Conservation (phyloP, 2,888 invertebrate genomes). For the Beris morrisii region DNA sequence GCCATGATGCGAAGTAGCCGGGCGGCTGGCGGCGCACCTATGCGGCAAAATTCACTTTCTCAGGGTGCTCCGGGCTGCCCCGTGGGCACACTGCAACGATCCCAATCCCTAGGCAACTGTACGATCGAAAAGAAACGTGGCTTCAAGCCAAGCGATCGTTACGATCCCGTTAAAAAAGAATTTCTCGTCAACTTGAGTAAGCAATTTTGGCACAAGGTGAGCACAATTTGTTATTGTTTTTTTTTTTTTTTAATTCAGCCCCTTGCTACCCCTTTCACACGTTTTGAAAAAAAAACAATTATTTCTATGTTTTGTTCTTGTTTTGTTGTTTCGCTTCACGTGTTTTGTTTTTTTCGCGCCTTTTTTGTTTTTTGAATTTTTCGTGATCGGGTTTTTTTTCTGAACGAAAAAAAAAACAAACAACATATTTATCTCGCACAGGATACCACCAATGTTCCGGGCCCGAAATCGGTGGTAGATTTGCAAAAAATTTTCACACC, state of each 20-base stretch:
- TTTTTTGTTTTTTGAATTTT: too few species aligned
- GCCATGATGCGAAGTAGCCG: not conserved
- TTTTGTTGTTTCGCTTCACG: not conserved
- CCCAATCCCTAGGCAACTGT: slow-evolving; percentile 60
- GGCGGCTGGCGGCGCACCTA: too few species aligned
- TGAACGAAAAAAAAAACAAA: too few species aligned
- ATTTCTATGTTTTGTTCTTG: not conserved
- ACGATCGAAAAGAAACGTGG: slow-evolving; percentile 72
- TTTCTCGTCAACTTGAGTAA: slow-evolving; percentile 79
- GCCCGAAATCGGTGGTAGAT: slow-evolving; percentile 67
- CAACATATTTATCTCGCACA: not conserved
- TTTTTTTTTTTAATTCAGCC: not conserved
- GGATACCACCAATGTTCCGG: slow-evolving; percentile 46
- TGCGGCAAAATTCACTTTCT: too few species aligned
- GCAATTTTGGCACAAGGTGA: slow-evolving; percentile 75
- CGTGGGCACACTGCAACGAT: slow-evolving; percentile 50
- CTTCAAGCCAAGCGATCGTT: slow-evolving; percentile 81
- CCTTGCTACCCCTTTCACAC: not conserved
- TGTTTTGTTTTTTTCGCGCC: too few species aligned
- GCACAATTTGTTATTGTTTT: slow-evolving; percentile 44
- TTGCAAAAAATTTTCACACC: slow-evolving; percentile 87
- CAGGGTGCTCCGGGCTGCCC: too few species aligned
- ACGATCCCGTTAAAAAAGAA: slow-evolving; percentile 76
- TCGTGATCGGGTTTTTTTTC: too few species aligned
- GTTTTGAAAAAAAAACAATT: too few species aligned